Base-by-base conservation (phyloP, 2,113 vertebrate genomes). In the Coregonus clupeaformis region DNA sequence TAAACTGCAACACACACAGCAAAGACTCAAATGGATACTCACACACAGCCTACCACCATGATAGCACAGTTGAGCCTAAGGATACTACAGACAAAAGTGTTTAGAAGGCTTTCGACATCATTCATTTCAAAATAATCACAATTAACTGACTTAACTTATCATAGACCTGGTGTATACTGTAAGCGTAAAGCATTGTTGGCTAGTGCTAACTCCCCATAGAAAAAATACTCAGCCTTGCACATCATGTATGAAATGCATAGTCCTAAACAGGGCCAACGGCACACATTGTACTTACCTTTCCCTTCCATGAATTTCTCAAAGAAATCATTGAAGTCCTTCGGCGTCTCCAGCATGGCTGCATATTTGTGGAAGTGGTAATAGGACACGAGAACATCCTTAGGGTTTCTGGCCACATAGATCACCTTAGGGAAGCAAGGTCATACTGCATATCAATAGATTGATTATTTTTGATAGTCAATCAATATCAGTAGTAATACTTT, bases 371-470 rank as follows among this genome's bases (percentile, higher is more conserved):
- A 92, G 73, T 90, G 24, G 76, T 77, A 92, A 63, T 85, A 91
- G 5, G 91, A 92, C 57, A 91, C 88, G 0, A 91, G 81, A 27
- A 88, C 76, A 62, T 92, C 91, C 80, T 92, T 92, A 52, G 91
- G 90, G 71, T 91, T 91, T 77, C 91, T 90, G 5, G 83, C 82
- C 27, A 92, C 79, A 71, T 92, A 92, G 73, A 92, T 92, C 69
- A 92, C 87, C 91, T 92, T 5, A 32, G 75, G 68, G 7, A 75
- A 60, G 57, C n/a, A n/a, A 24, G 57, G 13, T 60, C 57, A 60
- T 52, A 42, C 36, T 42, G 36, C 52, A 20, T 55, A 55, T 55
- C 52, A 55, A 18, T 20, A 18, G 52, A 55, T 6, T 55, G 49
- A 55, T 47, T 27, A 47, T 13, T 47, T 47, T 47, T 47, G 6